Conservation (phyloP, 2,797 vertebrate species). For the Ctenosaura bakeri region DNA sequence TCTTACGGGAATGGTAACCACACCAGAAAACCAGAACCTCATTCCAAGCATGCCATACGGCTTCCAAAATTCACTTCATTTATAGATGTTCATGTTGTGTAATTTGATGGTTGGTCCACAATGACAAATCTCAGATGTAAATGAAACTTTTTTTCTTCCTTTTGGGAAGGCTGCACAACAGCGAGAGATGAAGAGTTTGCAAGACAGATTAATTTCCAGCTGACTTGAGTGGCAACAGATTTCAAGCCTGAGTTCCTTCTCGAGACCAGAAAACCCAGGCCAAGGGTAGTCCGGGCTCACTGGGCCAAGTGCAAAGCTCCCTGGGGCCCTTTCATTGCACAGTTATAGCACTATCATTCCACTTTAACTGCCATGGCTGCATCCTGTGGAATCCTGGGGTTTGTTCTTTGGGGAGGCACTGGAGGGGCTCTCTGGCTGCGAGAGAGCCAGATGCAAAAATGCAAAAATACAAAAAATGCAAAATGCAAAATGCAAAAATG, state of each 20-base stretch:
- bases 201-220: not conserved
- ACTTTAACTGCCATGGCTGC: too few species aligned
- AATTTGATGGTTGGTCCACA: conserved; percentile 8
- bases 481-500: too few species aligned
- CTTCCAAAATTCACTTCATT: conserved; percentile 16
- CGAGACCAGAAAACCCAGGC: too few species aligned
- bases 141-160: not conserved
- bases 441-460: too few species aligned
- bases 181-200: not conserved
- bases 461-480: too few species aligned
- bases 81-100: conserved; percentile 1
- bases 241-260: not conserved
- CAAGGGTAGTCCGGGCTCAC: not conserved
- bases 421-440: too few species aligned
- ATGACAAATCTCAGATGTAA: not conserved
- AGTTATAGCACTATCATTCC: too few species aligned
- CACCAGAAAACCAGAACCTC: conserved; percentile 38
- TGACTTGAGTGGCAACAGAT: not conserved
- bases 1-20: conserved; percentile 45
- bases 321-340: not conserved
- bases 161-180: not conserved
- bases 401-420: too few species aligned
- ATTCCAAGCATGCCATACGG: conserved; percentile 9
- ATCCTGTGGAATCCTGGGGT: too few species aligned
- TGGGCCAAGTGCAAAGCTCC: not conserved